Evolutionary conservation across 1,140 invertebrate genomes (phyloP).

Genomic region (Calliopsis andreniformis): DNA sequence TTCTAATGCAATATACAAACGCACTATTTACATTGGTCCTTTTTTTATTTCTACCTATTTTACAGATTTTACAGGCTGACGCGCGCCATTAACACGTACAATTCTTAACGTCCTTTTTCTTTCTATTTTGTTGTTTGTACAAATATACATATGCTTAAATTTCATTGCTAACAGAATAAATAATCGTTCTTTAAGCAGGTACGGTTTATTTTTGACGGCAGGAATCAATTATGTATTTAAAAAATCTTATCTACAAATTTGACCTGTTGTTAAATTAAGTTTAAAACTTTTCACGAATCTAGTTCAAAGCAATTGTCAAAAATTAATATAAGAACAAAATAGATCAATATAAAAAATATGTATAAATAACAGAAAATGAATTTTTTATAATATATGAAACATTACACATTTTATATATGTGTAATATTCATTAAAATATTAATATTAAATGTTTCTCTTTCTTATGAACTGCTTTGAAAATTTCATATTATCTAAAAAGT

Average conservation of each 20-base stretch:
- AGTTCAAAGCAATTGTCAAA: constrained; percentile 5
- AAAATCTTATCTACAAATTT: not conserved
- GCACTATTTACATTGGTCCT: constrained; percentile 80
- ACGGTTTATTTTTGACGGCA: constrained; percentile 69
- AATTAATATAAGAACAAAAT: constrained; percentile 6
- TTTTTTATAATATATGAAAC: not conserved
- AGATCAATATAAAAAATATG: constrained; percentile 3
- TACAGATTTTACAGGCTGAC: constrained; percentile 77
- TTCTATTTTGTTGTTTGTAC: constrained; percentile 62
- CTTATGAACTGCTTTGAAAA: too few relatives aligned
- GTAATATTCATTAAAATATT: not conserved
- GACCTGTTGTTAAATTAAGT: constrained; percentile 64
- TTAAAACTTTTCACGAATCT: constrained; percentile 39
- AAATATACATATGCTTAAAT: constrained; percentile 77
- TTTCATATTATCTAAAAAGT: too few relatives aligned
- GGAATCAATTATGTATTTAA: constrained; percentile 22
- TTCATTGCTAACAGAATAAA: constrained; percentile 73
- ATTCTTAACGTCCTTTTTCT: constrained; percentile 51
- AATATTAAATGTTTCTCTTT: too few relatives aligned
- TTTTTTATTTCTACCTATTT: constrained; percentile 68
- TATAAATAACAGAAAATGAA: not conserved
- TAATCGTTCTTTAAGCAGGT: constrained; percentile 79
- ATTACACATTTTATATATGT: not conserved
- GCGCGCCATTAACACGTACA: constrained; percentile 38
- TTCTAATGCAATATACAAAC: constrained; percentile 75